Evolutionary conservation across 1,140 invertebrate genomes (phyloP).

Genomic region (Leptinotarsa lineolata): DNA sequence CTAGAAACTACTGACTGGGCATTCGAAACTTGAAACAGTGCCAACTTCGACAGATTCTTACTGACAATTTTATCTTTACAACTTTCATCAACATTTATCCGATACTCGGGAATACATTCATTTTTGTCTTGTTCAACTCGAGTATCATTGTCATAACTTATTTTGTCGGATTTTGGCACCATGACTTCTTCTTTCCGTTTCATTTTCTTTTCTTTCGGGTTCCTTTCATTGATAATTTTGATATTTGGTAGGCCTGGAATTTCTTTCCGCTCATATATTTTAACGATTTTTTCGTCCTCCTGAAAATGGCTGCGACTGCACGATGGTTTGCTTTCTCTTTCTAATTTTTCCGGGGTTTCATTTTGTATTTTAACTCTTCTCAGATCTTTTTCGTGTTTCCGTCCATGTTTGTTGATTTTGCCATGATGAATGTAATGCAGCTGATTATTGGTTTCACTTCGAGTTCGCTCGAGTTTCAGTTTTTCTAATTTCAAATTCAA

Average conservation of each 20-base stretch:
- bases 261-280: constrained; percentile 45
- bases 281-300: constrained; percentile 33
- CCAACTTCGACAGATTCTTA: constrained; percentile 33
- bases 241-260: constrained; percentile 39
- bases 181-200: constrained; percentile 12
- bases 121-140: constrained; percentile 4
- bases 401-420: constrained; percentile 13
- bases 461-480: constrained; percentile 36
- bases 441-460: constrained; percentile 44
- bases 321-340: constrained; percentile 34
- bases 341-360: constrained; percentile 26
- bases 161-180: not conserved
- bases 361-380: constrained; percentile 36
- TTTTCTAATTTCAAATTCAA: constrained; percentile 43
- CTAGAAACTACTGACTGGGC: constrained; percentile 27
- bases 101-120: not conserved
- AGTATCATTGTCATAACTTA: not conserved
- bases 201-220: constrained; percentile 12
- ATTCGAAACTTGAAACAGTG: constrained; percentile 39
- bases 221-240: constrained; percentile 30
- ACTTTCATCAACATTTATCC: constrained; percentile 12
- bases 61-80: constrained; percentile 25
- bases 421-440: constrained; percentile 44
- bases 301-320: constrained; percentile 16
- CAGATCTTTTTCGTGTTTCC: constrained; percentile 21